Conservation (phyloP, 2,888 invertebrate species). For the Schizotus pectinicornis region DNA sequence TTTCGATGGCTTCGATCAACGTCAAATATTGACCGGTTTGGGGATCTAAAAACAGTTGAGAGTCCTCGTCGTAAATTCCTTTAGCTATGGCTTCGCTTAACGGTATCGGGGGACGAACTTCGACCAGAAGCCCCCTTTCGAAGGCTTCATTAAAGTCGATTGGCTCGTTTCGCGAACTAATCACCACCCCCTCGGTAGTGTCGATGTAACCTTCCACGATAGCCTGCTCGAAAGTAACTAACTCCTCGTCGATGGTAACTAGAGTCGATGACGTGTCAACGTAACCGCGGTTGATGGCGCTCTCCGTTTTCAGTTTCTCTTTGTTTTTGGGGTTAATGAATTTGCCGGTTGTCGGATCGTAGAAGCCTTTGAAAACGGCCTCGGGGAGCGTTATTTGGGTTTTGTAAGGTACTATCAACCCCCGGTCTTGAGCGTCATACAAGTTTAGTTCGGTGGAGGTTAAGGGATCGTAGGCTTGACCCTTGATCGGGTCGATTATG, state of each 20-base stretch:
- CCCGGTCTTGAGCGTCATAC: slow-evolving; percentile 83
- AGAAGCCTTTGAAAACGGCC: slow-evolving; percentile 90
- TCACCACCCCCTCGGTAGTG: slow-evolving; percentile 73
- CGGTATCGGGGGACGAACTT: slow-evolving; percentile 81
- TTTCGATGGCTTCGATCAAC: slow-evolving; percentile 81
- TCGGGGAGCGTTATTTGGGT: slow-evolving; percentile 84
- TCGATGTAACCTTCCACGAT: slow-evolving; percentile 79
- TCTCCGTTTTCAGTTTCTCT: slow-evolving; percentile 79
- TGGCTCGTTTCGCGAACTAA: slow-evolving; percentile 63
- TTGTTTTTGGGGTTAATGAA: slow-evolving; percentile 81
- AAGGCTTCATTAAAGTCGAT: slow-evolving; percentile 86
- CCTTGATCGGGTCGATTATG: slow-evolving; percentile 79
- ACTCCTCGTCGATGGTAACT: slow-evolving; percentile 80
- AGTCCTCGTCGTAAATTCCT: slow-evolving; percentile 77
- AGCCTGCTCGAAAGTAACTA: slow-evolving; percentile 83
- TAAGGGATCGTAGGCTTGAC: slow-evolving; percentile 78
- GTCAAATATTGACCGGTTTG: slow-evolving; percentile 78
- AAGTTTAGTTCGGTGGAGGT: slow-evolving; percentile 77
- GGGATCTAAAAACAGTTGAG: slow-evolving; percentile 85
- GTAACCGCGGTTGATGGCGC: slow-evolving; percentile 83
- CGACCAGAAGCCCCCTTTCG: slow-evolving; percentile 81
- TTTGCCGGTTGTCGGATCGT: slow-evolving; percentile 83
- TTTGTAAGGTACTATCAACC: slow-evolving; percentile 81
- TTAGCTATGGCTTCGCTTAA: slow-evolving; percentile 83
- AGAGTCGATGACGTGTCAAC: slow-evolving; percentile 86